These are phyloP conservation scores for Hipposideros larvatus DNA, from an alignment of 2,797 vertebrate genomes.

Conservation along the genomic window DNA sequence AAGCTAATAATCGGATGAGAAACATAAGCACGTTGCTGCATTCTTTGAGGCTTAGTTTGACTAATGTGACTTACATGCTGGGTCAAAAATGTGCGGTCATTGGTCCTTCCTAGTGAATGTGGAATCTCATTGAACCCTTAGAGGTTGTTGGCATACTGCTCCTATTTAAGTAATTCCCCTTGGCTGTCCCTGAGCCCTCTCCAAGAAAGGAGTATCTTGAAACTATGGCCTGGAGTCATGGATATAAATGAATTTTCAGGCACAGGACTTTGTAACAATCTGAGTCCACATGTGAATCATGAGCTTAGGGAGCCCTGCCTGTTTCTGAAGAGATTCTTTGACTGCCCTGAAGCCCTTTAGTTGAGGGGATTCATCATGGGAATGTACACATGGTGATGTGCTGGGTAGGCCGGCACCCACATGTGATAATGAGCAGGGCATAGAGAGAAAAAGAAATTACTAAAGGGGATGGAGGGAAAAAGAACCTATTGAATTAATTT, in stretches of 20 bases:
- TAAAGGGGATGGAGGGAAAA: constrained; percentile 13
- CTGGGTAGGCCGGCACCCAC: constrained; percentile 65
- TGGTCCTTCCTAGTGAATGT: background rate
- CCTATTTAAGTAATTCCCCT: background rate
- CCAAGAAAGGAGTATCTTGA: background rate
- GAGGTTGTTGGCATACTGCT: background rate
- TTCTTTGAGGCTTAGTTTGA: constrained; percentile 73
- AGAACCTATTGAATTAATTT: constrained; percentile 69
- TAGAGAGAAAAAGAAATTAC: background rate
- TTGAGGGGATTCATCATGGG: constrained; percentile 63
- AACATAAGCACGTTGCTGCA: constrained; percentile 61
- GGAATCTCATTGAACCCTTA: background rate
- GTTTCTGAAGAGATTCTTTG: constrained; percentile 61
- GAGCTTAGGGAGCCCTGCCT: constrained; percentile 23
- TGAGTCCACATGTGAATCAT: background rate
- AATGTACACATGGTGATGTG: background rate
- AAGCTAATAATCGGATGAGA: constrained; percentile 36
- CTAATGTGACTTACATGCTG: constrained; percentile 61
- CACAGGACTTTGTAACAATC: constrained; percentile 11
- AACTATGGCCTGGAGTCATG: background rate
- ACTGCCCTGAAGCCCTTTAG: constrained; percentile 6
- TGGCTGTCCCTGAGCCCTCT: background rate
- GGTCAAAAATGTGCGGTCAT: constrained; percentile 57
- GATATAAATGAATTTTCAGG: background rate
- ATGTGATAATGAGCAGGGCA: constrained; percentile 59